Evolutionary conservation across 1,140 invertebrate species (phyloP).

Genomic region (Drosophila pectinifera): DNA sequence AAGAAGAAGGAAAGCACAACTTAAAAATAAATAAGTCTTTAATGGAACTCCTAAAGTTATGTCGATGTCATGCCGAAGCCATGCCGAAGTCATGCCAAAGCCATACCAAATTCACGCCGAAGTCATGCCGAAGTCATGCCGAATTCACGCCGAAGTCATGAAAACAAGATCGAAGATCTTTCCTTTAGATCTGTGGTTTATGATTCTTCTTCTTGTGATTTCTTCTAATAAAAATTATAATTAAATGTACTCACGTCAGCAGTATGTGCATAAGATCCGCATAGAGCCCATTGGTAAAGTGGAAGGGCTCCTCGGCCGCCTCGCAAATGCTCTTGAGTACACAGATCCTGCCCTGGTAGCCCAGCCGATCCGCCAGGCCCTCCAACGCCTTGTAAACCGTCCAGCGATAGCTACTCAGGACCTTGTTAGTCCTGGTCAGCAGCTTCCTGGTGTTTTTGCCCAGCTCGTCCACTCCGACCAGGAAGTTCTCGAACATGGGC

Average conservation of each 20-base stretch:
- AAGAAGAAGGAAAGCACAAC: too few relatives aligned
- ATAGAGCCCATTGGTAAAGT: constrained; percentile 88
- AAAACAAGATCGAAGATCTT: too few relatives aligned
- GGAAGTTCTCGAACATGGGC: constrained; percentile 75
- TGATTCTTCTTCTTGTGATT: too few relatives aligned
- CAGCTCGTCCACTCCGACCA: constrained; percentile 67
- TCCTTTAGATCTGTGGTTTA: too few relatives aligned
- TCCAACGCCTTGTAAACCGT: constrained; percentile 75
- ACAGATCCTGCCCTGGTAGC: constrained; percentile 89
- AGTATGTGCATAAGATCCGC: constrained; percentile 90
- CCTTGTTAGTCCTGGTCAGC: constrained; percentile 58
- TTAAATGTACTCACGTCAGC: constrained; percentile 87
- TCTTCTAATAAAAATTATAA: too few relatives aligned
- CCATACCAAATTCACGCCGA: too few relatives aligned
- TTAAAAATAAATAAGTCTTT: too few relatives aligned
- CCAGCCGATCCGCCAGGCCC: constrained; percentile 85
- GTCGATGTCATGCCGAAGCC: too few relatives aligned
- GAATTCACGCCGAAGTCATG: too few relatives aligned
- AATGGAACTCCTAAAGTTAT: too few relatives aligned
- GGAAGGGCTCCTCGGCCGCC: constrained; percentile 89
- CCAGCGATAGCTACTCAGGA: constrained; percentile 79
- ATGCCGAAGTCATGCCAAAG: too few relatives aligned
- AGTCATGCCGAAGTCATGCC: too few relatives aligned
- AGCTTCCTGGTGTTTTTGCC: constrained; percentile 69
- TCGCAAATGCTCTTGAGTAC: constrained; percentile 91